These are phyloP conservation scores for Zygogramma bicolorata DNA, from an alignment of 2,888 invertebrate species.

Conservation along the genomic window DNA sequence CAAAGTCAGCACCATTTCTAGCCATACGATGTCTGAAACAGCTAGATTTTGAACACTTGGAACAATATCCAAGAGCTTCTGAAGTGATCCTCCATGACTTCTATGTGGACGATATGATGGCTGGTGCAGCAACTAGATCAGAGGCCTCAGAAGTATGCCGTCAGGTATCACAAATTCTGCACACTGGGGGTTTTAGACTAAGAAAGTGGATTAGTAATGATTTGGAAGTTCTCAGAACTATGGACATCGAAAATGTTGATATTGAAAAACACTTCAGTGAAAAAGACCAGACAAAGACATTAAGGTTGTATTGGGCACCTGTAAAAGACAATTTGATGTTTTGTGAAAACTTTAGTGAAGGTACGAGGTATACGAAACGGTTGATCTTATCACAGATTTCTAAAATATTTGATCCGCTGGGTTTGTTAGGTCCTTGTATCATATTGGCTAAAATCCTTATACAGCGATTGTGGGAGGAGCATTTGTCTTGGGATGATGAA, in stretches of 20 bases:
- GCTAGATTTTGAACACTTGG: constrained; percentile 9
- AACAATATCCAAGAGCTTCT: not conserved
- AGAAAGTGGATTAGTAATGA: no score
- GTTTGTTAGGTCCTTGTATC: constrained; percentile 4
- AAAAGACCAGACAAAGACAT: no score
- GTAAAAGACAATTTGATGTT: no score
- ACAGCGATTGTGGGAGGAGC: not conserved
- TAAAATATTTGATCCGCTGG: constrained; percentile 18
- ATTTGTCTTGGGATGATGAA: not conserved
- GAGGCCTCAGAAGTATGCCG: no score
- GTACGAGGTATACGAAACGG: not conserved
- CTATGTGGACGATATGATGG: not conserved
- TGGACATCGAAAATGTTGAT: no score
- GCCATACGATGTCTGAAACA: constrained; percentile 26
- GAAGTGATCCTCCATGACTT: not conserved
- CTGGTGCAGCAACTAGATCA: no score
- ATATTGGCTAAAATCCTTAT: constrained; percentile 2
- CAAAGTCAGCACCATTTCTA: constrained; percentile 28
- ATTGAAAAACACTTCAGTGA: no score
- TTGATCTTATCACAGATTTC: constrained; percentile 1
- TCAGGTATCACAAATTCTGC: no score
- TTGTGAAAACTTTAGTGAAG: no score
- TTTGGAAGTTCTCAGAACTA: no score
- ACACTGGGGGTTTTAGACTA: no score
- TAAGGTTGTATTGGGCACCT: no score